These are phyloP conservation scores for Stichodactyla mertensii DNA, from an alignment of 64 coral and sea anemone genomes.

Conservation along the genomic window DNA sequence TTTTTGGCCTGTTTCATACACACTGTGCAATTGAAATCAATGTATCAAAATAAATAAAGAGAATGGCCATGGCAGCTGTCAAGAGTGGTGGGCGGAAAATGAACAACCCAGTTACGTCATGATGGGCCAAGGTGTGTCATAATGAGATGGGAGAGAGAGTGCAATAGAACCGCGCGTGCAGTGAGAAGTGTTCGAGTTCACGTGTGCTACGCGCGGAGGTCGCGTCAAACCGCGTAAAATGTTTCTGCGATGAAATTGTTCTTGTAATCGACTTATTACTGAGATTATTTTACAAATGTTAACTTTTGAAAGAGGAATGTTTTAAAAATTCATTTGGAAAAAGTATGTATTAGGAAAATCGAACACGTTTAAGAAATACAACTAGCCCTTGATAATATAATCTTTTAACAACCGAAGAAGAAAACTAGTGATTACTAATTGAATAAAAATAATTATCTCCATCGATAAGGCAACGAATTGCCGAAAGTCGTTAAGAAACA, in stretches of 20 bases:
- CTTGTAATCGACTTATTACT: not conserved
- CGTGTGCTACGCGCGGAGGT: not conserved
- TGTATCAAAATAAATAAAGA: conserved; percentile 3
- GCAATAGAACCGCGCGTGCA: not conserved
- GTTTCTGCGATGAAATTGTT: not conserved
- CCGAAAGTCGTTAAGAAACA: not conserved
- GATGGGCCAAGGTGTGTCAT: not conserved
- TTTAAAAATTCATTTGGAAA: not conserved
- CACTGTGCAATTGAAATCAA: not conserved
- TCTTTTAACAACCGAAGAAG: not conserved
- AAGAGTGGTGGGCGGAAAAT: conserved; percentile 10
- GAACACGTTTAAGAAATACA: not conserved
- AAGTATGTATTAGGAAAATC: not conserved
- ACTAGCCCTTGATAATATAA: not conserved
- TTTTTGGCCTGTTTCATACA: not conserved
- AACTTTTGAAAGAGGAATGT: not conserved
- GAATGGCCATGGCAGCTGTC: not conserved
- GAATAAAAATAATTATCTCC: not conserved
- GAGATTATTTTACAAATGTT: not conserved
- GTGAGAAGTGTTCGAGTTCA: not conserved
- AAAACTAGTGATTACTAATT: conserved; percentile 12
- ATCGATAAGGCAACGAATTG: not conserved
- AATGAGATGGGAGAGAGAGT: not conserved
- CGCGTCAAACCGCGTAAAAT: not conserved
- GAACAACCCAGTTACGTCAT: conserved; percentile 6